phyloP scores from a whole-genome alignment of 30 jellyfish, hydroid and myxozoan species.

The Mastigias papua region DNA sequence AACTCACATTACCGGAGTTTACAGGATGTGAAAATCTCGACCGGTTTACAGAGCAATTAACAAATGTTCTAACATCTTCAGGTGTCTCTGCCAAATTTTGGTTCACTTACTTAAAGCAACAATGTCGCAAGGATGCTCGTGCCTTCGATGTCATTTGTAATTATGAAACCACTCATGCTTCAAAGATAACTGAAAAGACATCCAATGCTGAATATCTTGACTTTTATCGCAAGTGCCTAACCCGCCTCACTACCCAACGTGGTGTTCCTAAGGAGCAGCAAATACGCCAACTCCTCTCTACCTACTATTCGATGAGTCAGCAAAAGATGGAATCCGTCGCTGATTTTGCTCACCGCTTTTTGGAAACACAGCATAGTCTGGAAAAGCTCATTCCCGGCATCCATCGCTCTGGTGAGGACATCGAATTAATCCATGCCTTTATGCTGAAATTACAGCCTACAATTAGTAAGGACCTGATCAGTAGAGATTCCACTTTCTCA shows the following conservation, averaged over 20 bases:
- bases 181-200: not conserved
- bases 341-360: constrained; percentile 39
- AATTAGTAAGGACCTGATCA: constrained; percentile 12
- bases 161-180: not conserved
- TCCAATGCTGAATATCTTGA: not conserved
- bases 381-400: constrained; percentile 27
- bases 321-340: constrained; percentile 26
- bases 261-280: constrained; percentile 50
- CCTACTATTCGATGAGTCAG: constrained; percentile 16
- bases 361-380: constrained; percentile 34
- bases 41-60: constrained; percentile 28
- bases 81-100: constrained; percentile 23
- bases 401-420: constrained; percentile 17
- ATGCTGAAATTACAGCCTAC: constrained; percentile 22
- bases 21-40: constrained; percentile 26
- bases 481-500: constrained; percentile 18
- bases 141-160: constrained; percentile 20
- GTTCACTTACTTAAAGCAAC: constrained; percentile 39
- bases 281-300: constrained; percentile 35
- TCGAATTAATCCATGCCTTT: constrained; percentile 32
- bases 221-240: constrained; percentile 23
- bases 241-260: constrained; percentile 9
- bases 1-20: constrained; percentile 28
- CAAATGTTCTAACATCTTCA: constrained; percentile 24
- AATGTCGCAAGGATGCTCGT: constrained; percentile 46